phyloP scores from a whole-genome alignment of 53 echinoderm and acorn worm species.

The Astropecten irregularis region DNA sequence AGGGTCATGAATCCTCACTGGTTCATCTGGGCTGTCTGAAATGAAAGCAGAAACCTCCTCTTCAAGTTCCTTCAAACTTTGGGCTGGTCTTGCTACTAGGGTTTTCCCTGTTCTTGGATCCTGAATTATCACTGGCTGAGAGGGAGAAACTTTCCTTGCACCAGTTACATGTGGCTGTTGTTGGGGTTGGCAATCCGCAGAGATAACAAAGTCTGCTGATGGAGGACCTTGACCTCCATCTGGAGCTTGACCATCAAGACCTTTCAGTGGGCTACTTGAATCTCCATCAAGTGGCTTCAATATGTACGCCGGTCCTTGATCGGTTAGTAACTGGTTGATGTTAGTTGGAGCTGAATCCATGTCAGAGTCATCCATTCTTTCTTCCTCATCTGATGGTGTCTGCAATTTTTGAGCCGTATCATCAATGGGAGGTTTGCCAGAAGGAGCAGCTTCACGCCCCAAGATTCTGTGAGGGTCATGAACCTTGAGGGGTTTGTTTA shows the following conservation, averaged over 20 bases:
- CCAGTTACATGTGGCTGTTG: conserved; percentile 55
- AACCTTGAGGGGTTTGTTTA: neutral
- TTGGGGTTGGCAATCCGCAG: conserved; percentile 20
- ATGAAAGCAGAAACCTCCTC: conserved; percentile 9
- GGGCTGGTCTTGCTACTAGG: conserved; percentile 11
- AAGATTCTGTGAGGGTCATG: neutral
- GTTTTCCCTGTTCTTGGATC: conserved; percentile 53
- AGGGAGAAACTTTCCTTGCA: neutral
- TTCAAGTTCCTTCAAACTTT: neutral
- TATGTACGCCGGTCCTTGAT: conserved; percentile 70
- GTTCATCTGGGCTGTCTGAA: neutral
- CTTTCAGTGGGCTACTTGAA: neutral
- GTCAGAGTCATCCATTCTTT: neutral
- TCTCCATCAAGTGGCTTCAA: conserved; percentile 45
- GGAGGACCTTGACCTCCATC: conserved; percentile 28
- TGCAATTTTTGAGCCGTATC: no score
- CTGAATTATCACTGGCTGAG: conserved; percentile 52
- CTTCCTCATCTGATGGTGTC: neutral
- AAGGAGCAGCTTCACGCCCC: conserved; percentile 13
- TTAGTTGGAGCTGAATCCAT: neutral
- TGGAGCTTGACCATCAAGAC: conserved; percentile 20
- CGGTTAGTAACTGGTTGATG: conserved; percentile 24
- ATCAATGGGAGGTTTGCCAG: neutral
- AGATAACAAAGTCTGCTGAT: conserved; percentile 61
- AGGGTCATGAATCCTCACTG: conserved; percentile 29